These are phyloP conservation scores for Thysanoteuthis rhombus DNA, from an alignment of 2,888 invertebrate species.

Conservation along the genomic window DNA sequence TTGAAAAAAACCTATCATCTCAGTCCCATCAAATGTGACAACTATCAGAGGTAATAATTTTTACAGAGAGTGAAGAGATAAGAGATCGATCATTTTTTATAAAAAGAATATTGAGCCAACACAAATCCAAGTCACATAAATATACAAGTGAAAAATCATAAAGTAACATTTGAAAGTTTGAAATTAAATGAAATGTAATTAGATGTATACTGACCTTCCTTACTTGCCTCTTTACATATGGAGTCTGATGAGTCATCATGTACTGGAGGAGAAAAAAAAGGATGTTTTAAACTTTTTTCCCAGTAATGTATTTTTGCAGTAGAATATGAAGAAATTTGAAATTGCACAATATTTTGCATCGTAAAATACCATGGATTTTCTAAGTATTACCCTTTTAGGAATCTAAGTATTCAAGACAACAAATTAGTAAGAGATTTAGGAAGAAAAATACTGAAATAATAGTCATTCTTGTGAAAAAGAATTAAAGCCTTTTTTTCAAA, in stretches of 20 bases:
- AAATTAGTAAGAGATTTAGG: neutral
- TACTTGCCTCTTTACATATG: conserved; percentile 83
- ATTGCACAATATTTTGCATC: neutral
- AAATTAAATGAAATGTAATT: neutral
- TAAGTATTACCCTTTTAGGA: neutral
- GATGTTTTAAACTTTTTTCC: neutral
- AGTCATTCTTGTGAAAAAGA: neutral
- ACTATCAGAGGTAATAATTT: neutral
- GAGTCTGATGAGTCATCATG: conserved; percentile 94
- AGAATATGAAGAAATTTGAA: neutral
- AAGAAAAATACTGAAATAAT: neutral
- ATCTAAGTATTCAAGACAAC: too few relatives aligned
- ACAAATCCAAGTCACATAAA: neutral
- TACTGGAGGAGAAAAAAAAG: conserved; percentile 70
- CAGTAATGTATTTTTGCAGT: neutral
- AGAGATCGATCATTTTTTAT: neutral
- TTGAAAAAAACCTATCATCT: too few relatives aligned
- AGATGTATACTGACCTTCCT: conserved; percentile 74
- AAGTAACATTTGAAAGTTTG: neutral
- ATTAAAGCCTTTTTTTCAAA: neutral
- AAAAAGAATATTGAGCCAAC: neutral
- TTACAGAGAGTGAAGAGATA: too few relatives aligned
- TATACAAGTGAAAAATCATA: neutral
- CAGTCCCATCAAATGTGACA: too few relatives aligned
- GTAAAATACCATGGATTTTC: neutral